Evolutionary conservation across 2,888 invertebrate genomes (phyloP), one percentile per base, ranked within the genome.

Genomic region (Oegoconia quadripuncta): DNA sequence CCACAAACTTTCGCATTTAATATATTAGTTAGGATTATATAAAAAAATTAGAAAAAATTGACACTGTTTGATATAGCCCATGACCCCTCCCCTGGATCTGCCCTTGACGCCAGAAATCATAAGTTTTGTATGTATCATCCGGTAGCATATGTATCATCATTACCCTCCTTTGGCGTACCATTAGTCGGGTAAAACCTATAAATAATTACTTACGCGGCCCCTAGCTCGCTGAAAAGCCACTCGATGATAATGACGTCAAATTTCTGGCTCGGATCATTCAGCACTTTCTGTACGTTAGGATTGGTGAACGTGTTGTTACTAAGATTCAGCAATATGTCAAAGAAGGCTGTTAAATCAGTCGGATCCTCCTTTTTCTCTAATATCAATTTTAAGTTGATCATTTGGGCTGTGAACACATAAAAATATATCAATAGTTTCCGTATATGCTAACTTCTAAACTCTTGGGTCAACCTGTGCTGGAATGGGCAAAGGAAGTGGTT

Each of bases 371-470:
- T 49, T 4, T 52, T 50, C 6, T 45, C 38, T 34, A 63, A 42
- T 4, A 62, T 37, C 8, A 41, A 22, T 31, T 46, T 40, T n/a
- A 56, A 26, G 22, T 52, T 37, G 11, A 54, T 36, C 3, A 43
- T 16, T 17, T 34, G 37, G 34, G 58, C 73, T 52, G 36, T 59
- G 50, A 41, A 65, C 0, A 1, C 38, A 3, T 2, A 37, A 17
- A 0, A 49, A 16, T 26, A 58, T 58, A 1, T 30, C 39, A 30
- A 46, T 54, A 13, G 67, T 51, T 15, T 68, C 51, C 2, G 65
- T 50, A 0, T 44, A 41, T 0, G 74, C 32, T 1, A 75, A 15
- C 4, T 50, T 58, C 38, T 59, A 52, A 0, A 69, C 55, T 0
- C 46, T 44, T 3, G 46, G 37, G 25, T 59, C 49, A n/a, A n/a